Conservation (phyloP, 2,888 invertebrate genomes). For the Leucoma salicis region DNA sequence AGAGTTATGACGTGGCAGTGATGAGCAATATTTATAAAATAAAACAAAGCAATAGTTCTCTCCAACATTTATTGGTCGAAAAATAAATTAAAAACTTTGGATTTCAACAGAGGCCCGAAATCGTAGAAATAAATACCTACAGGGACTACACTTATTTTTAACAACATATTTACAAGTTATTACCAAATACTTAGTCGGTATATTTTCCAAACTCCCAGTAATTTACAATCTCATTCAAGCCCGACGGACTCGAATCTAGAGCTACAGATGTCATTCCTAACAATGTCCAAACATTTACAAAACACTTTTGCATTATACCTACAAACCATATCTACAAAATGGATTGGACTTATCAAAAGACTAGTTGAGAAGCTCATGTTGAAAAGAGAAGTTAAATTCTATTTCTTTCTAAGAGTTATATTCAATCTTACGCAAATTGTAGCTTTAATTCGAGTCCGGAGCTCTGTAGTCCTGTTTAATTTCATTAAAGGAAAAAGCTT, state of each 20-base stretch:
- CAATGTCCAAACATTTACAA: constrained; percentile 4
- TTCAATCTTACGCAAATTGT: constrained; percentile 4
- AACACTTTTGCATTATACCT: constrained; percentile 23
- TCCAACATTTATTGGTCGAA: constrained; percentile 83
- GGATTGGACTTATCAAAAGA: constrained; percentile 19
- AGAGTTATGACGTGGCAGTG: too few species aligned
- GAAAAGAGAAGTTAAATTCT: constrained; percentile 1
- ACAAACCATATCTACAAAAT: constrained; percentile 26
- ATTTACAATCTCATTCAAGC: constrained; percentile 28
- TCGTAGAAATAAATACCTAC: constrained; percentile 81
- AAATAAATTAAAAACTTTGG: constrained; percentile 83
- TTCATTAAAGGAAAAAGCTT: constrained; percentile 7
- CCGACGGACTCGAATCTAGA: constrained; percentile 9
- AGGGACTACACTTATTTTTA: constrained; percentile 68
- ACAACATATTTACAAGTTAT: constrained; percentile 74
- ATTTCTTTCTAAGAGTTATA: constrained; percentile 8
- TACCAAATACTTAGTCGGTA: constrained; percentile 62
- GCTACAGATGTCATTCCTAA: constrained; percentile 6
- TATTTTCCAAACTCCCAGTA: constrained; percentile 39
- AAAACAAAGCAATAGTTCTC: constrained; percentile 60
- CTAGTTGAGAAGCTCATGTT: constrained; percentile 1
- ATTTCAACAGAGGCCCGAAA: constrained; percentile 81
- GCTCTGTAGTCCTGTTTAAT: constrained; percentile 8
- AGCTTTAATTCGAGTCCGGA: constrained; percentile 6
- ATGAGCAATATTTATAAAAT: constrained; percentile 28